Percentiles rank a stretch among this genome's conserved stretches.
phyloP scores from a whole-genome alignment of 2,888 invertebrate genomes.

The Acholoe squamosa region DNA sequence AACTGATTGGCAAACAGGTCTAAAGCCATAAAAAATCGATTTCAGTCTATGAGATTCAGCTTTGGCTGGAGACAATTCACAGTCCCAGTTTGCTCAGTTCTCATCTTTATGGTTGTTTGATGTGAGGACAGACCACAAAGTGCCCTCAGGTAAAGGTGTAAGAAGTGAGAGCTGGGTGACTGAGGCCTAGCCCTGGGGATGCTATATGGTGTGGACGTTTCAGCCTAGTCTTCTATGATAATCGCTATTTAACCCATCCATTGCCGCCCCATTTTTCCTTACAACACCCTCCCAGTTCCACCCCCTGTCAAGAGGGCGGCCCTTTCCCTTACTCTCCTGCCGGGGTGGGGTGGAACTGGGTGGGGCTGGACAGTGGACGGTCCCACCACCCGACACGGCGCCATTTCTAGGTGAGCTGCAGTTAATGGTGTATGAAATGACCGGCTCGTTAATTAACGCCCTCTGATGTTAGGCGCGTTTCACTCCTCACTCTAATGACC shows the following conservation, averaged over 20 bases:
- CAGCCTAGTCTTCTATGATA: background rate
- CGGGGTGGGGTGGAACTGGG: background rate
- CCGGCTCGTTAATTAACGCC: constrained; percentile 57
- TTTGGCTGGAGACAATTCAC: background rate
- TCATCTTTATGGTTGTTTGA: background rate
- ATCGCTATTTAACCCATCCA: constrained; percentile 22
- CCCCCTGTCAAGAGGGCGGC: constrained; percentile 25
- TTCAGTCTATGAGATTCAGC: constrained; percentile 29
- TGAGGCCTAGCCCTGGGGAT: background rate
- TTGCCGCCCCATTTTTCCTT: background rate
- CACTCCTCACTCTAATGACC: constrained; percentile 52
- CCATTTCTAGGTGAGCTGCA: constrained; percentile 29
- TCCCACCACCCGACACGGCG: background rate
- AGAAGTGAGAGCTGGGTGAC: background rate
- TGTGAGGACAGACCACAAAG: background rate
- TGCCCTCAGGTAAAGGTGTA: background rate
- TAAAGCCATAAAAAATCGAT: background rate
- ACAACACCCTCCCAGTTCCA: background rate
- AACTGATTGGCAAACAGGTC: background rate
- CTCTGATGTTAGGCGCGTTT: constrained; percentile 38
- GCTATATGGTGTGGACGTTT: background rate
- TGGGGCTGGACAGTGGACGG: background rate
- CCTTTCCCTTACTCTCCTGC: background rate
- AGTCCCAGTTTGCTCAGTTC: background rate
- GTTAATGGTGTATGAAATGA: constrained; percentile 61